phyloP scores from a whole-genome alignment of 2,113 vertebrate species.

The Lasiurus cinereus region DNA sequence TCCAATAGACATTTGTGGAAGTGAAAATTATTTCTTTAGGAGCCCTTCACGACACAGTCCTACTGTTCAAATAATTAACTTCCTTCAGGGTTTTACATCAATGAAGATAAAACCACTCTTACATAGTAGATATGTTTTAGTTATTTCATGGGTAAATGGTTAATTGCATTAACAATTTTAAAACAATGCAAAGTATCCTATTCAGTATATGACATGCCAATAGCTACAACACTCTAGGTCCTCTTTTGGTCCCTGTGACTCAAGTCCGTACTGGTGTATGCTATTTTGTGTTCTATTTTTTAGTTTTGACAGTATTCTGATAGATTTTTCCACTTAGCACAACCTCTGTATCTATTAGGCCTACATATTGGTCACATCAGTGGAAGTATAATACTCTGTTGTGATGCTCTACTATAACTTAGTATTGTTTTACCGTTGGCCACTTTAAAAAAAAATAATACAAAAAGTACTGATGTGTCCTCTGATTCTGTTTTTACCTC shows the following conservation, averaged over 20 bases:
- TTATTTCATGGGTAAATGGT: conserved; percentile 36
- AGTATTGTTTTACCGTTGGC: neutral
- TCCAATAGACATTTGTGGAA: neutral
- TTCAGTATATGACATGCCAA: neutral
- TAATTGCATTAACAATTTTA: conserved; percentile 16
- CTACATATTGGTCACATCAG: neutral
- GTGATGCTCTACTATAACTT: neutral
- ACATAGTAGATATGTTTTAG: neutral
- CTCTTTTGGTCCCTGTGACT: neutral
- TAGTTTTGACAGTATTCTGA: neutral
- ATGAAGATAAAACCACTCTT: conserved; percentile 9
- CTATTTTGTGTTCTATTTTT: neutral
- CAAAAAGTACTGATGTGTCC: neutral
- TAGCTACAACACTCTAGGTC: neutral
- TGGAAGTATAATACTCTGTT: neutral
- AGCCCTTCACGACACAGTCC: neutral
- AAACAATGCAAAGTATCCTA: neutral
- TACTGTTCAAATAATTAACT: conserved; percentile 20
- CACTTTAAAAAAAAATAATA: neutral
- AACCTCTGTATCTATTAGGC: neutral
- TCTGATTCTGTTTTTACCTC: conserved; percentile 39
- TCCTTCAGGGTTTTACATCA: conserved; percentile 12
- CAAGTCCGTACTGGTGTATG: neutral
- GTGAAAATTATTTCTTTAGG: conserved; percentile 1
- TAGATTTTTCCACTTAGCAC: neutral